Evolutionary conservation across 2,888 invertebrate genomes (phyloP).

Genomic region (Eulithis prunata): DNA sequence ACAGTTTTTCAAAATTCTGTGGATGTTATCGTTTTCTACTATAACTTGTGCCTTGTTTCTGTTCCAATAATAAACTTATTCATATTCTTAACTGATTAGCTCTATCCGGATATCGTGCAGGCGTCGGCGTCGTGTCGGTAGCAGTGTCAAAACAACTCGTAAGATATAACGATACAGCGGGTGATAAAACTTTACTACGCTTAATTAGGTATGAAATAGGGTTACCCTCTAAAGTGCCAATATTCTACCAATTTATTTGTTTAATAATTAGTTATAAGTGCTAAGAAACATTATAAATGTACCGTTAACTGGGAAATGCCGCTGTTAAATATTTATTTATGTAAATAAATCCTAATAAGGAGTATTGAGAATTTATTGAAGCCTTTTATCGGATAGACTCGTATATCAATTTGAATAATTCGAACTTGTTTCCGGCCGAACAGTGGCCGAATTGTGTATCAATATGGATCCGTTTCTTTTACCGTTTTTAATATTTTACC

Average conservation of each 20-base stretch:
- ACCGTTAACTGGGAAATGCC: conserved; percentile 24
- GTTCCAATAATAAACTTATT: too few relatives aligned
- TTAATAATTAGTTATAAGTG: conserved; percentile 15
- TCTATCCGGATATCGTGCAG: too few relatives aligned
- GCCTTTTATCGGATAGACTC: conserved; percentile 23
- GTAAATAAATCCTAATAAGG: conserved; percentile 28
- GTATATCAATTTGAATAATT: conserved; percentile 26
- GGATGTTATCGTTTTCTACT: too few relatives aligned
- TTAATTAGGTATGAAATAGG: not conserved
- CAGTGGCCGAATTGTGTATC: not conserved
- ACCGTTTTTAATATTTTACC: too few relatives aligned
- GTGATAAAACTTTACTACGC: not conserved
- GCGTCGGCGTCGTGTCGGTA: too few relatives aligned
- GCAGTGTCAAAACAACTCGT: too few relatives aligned
- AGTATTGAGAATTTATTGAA: conserved; percentile 27
- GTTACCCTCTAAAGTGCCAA: conserved; percentile 14
- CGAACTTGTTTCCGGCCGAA: conserved; percentile 4
- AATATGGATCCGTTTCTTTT: not conserved
- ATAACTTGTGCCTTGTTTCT: too few relatives aligned
- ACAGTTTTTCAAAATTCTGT: too few relatives aligned
- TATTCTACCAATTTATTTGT: conserved; percentile 16
- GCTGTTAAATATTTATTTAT: conserved; percentile 28
- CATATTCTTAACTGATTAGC: too few relatives aligned
- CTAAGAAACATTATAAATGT: conserved; percentile 20
- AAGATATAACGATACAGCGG: not conserved